Conservation (phyloP, 2,797 vertebrate genomes). For the Girardinus metallicus region DNA sequence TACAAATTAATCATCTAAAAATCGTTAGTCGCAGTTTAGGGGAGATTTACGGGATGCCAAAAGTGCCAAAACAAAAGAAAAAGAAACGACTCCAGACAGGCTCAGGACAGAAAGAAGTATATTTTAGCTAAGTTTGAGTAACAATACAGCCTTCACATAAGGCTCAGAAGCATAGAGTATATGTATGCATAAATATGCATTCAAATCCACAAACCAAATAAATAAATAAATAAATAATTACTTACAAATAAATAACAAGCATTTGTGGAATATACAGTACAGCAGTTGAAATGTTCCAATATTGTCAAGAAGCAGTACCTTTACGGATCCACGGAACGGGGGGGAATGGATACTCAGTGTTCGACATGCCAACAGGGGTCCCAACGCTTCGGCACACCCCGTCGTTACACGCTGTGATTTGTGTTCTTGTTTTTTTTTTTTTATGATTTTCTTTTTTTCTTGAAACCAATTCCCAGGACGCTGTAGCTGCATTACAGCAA, state of each 20-base stretch:
- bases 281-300: constrained; percentile 73
- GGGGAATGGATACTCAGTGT: constrained; percentile 64
- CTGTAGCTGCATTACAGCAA: constrained; percentile 59
- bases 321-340: constrained; percentile 40
- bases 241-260: constrained; percentile 83
- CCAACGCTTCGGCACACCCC: constrained; percentile 65
- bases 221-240: constrained; percentile 82
- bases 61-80: neutral
- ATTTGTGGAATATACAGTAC: constrained; percentile 81
- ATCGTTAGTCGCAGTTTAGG: neutral
- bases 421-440: constrained; percentile 1
- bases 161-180: constrained; percentile 81
- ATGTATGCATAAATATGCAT: constrained; percentile 81
- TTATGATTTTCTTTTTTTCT: constrained; percentile 6
- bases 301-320: constrained; percentile 71
- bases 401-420: constrained; percentile 50
- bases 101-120: constrained; percentile 79
- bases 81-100: constrained; percentile 40
- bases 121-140: constrained; percentile 81
- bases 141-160: constrained; percentile 79
- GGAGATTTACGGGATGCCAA: neutral
- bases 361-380: constrained; percentile 72
- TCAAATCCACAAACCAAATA: constrained; percentile 81
- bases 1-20: no score
- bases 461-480: constrained; percentile 45